phyloP scores from a whole-genome alignment of 2,113 vertebrate genomes.

The Clupea harengus region DNA sequence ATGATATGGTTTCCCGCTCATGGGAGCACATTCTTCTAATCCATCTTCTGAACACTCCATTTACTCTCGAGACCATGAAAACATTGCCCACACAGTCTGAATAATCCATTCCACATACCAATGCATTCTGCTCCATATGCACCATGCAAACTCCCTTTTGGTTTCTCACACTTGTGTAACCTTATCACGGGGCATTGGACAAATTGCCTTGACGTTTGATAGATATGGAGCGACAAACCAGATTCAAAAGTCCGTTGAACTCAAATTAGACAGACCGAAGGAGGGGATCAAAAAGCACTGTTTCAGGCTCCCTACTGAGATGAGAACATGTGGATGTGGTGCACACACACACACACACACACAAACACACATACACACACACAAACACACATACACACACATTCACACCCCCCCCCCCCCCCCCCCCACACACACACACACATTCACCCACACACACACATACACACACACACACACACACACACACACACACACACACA shows the following conservation, averaged over 20 bases:
- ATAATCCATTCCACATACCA: not conserved
- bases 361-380: not conserved
- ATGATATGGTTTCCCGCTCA: not conserved
- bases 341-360: conserved; percentile 17
- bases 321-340: not conserved
- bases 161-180: conserved; percentile 26
- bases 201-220: conserved; percentile 23
- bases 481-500: not conserved
- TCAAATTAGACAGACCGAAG: conserved; percentile 31
- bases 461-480: conserved; percentile 17
- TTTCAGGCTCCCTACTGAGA: conserved; percentile 25
- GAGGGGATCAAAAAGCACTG: not conserved
- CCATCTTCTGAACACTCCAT: not conserved
- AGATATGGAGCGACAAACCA: conserved; percentile 28
- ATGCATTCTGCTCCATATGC: not conserved
- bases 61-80: not conserved
- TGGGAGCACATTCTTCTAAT: not conserved
- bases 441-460: not conserved
- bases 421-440: not conserved
- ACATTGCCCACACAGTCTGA: not conserved
- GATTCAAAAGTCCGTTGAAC: conserved; percentile 18
- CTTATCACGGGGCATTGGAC: conserved; percentile 19
- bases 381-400: conserved; percentile 10
- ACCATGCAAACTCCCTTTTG: not conserved
- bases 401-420: too few relatives aligned